Conservation (phyloP, 2,888 invertebrate genomes). For the Lottia scabra region DNA sequence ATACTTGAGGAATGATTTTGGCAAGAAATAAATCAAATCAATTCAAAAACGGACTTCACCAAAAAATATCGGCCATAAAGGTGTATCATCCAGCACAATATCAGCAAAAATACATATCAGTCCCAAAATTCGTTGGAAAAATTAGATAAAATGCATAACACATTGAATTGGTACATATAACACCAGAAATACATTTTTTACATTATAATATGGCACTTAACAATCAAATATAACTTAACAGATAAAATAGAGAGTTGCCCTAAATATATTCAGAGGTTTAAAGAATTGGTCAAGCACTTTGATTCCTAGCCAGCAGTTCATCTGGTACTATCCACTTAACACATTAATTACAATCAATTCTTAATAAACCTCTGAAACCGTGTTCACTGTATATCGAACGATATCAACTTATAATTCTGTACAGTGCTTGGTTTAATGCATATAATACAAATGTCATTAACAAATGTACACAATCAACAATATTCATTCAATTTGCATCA, state of each 20-base stretch:
- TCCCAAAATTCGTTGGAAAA: background rate
- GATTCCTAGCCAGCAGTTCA: too few relatives aligned
- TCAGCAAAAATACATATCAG: too few relatives aligned
- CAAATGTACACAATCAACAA: background rate
- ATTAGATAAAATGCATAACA: slow-evolving; percentile 3
- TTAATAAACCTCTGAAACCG: too few relatives aligned
- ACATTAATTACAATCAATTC: too few relatives aligned
- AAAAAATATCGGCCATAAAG: too few relatives aligned
- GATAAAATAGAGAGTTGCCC: background rate
- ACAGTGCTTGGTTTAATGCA: slow-evolving; percentile 4
- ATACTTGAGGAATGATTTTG: too few relatives aligned
- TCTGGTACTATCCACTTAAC: too few relatives aligned
- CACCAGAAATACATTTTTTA: background rate
- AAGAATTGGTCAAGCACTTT: too few relatives aligned
- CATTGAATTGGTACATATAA: background rate
- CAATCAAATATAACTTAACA: background rate
- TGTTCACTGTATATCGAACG: too few relatives aligned
- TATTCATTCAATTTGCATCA: background rate
- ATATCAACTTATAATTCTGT: background rate
- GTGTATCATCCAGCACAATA: too few relatives aligned
- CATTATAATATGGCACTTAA: background rate
- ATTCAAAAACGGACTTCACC: too few relatives aligned
- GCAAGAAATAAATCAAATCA: too few relatives aligned
- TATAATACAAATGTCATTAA: background rate
- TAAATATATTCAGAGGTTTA: background rate